Evolutionary conservation across 2,888 invertebrate species (phyloP).

Genomic region (Hydriomena furcata): DNA sequence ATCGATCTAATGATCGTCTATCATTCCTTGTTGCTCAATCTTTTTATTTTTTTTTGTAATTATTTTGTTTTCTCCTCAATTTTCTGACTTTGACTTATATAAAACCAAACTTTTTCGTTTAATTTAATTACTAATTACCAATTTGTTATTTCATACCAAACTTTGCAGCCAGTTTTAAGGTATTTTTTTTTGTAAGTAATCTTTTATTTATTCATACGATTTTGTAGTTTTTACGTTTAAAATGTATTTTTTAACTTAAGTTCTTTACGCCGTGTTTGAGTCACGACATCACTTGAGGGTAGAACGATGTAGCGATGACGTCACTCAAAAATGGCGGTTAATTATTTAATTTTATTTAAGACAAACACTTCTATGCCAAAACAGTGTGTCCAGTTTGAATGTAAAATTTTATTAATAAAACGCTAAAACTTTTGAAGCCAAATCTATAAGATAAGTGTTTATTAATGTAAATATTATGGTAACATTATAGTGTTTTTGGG

Average conservation of each 20-base stretch:
- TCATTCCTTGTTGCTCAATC: slow-evolving; percentile 32
- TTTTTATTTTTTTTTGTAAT: slow-evolving; percentile 4
- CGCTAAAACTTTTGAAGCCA: slow-evolving; percentile 47
- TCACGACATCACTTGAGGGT: background rate
- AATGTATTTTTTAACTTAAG: slow-evolving; percentile 6
- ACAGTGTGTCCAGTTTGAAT: slow-evolving; percentile 64
- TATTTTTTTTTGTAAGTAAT: slow-evolving; percentile 40
- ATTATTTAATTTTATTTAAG: slow-evolving; percentile 35
- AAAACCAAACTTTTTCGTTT: background rate
- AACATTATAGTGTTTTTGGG: slow-evolving; percentile 19
- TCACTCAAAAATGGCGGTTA: slow-evolving; percentile 12
- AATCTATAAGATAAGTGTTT: slow-evolving; percentile 44
- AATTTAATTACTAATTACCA: slow-evolving; percentile 47
- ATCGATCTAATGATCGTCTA: too few relatives aligned
- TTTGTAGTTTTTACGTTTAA: slow-evolving; percentile 8
- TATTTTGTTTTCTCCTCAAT: background rate
- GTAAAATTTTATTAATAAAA: slow-evolving; percentile 13
- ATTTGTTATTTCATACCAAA: slow-evolving; percentile 60
- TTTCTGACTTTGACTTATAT: background rate
- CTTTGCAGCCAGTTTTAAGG: slow-evolving; percentile 63
- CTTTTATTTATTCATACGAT: slow-evolving; percentile 25
- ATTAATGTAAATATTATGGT: slow-evolving; percentile 35
- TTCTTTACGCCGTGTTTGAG: slow-evolving; percentile 7
- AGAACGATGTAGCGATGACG: background rate
- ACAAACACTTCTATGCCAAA: slow-evolving; percentile 64